phyloP scores from a whole-genome alignment of 1,140 invertebrate species.

The Nasonia vitripennis region DNA sequence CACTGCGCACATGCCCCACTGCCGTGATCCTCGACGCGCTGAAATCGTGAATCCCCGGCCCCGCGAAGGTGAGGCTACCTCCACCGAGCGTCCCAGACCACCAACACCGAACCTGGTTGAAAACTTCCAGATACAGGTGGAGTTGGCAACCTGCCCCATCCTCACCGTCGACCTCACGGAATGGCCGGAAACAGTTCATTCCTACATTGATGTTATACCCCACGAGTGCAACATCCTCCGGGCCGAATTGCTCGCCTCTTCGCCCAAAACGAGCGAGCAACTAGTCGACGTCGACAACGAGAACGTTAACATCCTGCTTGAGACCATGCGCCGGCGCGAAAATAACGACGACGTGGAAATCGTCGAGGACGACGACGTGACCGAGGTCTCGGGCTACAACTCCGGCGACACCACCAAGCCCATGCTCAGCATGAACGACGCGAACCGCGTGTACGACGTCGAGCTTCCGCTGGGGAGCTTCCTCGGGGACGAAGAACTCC shows the following conservation, averaged over 20 bases:
- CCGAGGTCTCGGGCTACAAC: not conserved
- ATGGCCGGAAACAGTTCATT: not conserved
- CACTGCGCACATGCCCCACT: not conserved
- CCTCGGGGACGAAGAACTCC: not conserved
- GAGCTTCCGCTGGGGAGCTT: not conserved
- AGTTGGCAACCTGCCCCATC: slow-evolving; percentile 1
- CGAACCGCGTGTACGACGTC: not conserved
- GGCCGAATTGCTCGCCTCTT: too few relatives aligned
- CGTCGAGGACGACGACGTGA: not conserved
- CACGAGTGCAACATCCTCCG: slow-evolving; percentile 27
- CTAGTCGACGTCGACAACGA: slow-evolving; percentile 2
- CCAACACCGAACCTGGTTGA: not conserved
- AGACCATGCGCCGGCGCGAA: not conserved
- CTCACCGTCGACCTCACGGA: slow-evolving; percentile 25
- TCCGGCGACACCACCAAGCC: not conserved
- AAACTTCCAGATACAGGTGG: not conserved
- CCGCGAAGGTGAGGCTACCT: too few relatives aligned
- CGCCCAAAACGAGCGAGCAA: not conserved
- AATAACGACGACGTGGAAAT: not conserved
- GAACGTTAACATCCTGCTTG: not conserved
- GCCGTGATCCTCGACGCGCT: slow-evolving; percentile 24
- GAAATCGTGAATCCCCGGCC: too few relatives aligned
- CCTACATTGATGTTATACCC: not conserved
- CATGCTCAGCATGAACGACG: not conserved
- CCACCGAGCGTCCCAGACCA: too few relatives aligned